Evolutionary conservation across 2,888 invertebrate genomes (phyloP).

Genomic region (Biston stratarius): DNA sequence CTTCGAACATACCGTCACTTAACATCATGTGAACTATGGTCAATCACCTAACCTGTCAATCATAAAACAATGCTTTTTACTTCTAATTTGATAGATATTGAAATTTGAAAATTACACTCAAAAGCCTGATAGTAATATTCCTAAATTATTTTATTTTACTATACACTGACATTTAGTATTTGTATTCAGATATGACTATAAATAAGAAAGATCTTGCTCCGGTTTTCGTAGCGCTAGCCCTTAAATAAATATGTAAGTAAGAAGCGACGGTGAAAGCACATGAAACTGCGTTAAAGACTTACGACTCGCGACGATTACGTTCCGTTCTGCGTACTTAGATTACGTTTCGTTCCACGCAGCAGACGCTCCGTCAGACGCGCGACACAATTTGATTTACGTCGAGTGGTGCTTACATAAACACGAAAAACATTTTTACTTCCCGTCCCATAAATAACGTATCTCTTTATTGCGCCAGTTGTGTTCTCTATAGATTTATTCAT

Average conservation of each 20-base stretch:
- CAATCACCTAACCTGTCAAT: too few relatives aligned
- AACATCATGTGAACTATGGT: too few relatives aligned
- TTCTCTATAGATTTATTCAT: constrained; percentile 62
- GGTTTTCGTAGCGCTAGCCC: not conserved
- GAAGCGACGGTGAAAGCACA: constrained; percentile 30
- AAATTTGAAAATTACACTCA: too few relatives aligned
- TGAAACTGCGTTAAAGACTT: constrained; percentile 42
- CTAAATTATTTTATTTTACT: too few relatives aligned
- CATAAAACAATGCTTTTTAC: too few relatives aligned
- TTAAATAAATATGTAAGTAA: constrained; percentile 14
- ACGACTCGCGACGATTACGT: constrained; percentile 37
- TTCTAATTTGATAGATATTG: too few relatives aligned
- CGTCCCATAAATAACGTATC: constrained; percentile 57
- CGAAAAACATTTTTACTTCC: constrained; percentile 60
- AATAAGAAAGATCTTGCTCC: not conserved
- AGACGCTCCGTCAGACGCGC: constrained; percentile 33
- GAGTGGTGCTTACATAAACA: constrained; percentile 56
- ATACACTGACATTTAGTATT: too few relatives aligned
- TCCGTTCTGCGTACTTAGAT: constrained; percentile 30
- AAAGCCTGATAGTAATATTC: too few relatives aligned
- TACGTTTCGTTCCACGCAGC: constrained; percentile 28
- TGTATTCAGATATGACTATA: too few relatives aligned
- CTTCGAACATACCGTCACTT: too few relatives aligned
- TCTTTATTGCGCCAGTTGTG: constrained; percentile 56
- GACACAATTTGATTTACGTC: constrained; percentile 54